phyloP scores from a whole-genome alignment of 2,797 vertebrate species.

The Lerista edwardsae region DNA sequence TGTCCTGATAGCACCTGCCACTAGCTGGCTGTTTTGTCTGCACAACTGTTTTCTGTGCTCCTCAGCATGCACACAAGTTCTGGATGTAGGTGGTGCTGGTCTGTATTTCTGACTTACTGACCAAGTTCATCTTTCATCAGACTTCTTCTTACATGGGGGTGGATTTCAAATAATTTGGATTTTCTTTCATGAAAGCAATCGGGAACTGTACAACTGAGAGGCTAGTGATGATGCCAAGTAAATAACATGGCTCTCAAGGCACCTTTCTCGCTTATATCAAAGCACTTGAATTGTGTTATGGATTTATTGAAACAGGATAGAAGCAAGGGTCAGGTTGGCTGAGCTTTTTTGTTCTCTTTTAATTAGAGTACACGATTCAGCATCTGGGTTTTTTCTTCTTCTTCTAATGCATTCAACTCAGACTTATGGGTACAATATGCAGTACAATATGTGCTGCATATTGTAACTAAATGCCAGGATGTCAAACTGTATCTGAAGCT shows the following conservation, averaged over 20 bases:
- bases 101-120: background rate
- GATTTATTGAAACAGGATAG: constrained; percentile 30
- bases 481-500: constrained; percentile 20
- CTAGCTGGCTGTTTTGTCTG: background rate
- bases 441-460: background rate
- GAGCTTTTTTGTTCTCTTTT: constrained; percentile 18
- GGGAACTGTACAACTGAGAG: background rate
- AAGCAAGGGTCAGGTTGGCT: constrained; percentile 6
- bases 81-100: background rate
- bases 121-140: background rate
- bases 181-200: background rate
- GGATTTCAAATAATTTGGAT: background rate
- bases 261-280: constrained; percentile 13
- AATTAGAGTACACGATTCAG: constrained; percentile 25
- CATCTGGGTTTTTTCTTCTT: background rate
- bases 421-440: background rate
- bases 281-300: constrained; percentile 16
- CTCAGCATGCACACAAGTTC: background rate
- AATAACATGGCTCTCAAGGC: constrained; percentile 47
- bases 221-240: constrained; percentile 11
- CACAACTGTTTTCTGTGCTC: background rate
- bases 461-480: background rate
- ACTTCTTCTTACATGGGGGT: background rate
- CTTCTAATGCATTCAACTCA: background rate
- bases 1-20: background rate